Percentiles rank a stretch among this genome's conserved stretches.
Evolutionary conservation across 2,113 vertebrate genomes (phyloP).

Genomic region (Pluvianellus socialis): DNA sequence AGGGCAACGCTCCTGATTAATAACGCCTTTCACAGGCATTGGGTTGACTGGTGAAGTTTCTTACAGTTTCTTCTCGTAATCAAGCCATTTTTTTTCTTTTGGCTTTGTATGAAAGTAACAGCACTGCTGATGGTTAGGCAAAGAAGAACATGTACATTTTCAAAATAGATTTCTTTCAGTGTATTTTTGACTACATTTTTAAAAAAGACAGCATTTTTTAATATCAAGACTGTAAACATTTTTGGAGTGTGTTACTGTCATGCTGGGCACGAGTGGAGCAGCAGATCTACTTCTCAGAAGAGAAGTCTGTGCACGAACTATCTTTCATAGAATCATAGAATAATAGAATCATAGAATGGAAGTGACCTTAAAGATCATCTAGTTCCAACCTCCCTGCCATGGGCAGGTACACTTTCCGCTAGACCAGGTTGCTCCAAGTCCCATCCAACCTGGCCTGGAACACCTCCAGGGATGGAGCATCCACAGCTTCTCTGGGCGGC

Average conservation of each 20-base stretch:
- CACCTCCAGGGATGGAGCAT: neutral
- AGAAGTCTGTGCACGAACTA: neutral
- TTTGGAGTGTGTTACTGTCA: neutral
- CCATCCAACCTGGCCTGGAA: neutral
- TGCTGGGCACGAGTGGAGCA: neutral
- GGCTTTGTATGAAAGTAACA: neutral
- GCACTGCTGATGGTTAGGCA: neutral
- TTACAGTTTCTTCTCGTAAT: neutral
- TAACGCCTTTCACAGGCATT: neutral
- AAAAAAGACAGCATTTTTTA: neutral
- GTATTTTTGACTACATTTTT: neutral
- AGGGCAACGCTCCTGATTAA: neutral
- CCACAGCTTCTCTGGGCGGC: neutral
- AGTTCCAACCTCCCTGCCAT: neutral
- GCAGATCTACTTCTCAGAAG: neutral
- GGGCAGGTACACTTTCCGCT: neutral
- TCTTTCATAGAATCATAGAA: neutral
- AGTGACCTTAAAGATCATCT: neutral
- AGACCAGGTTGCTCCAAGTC: neutral
- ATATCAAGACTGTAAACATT: neutral
- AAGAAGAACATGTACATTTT: accelerated
- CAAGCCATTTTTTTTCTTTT: neutral
- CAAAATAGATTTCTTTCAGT: neutral
- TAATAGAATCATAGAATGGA: neutral
- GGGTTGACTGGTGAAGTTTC: neutral